These are phyloP conservation scores for Scelioninae gen. 2 DNA, from an alignment of 2,888 invertebrate species.

Conservation along the genomic window DNA sequence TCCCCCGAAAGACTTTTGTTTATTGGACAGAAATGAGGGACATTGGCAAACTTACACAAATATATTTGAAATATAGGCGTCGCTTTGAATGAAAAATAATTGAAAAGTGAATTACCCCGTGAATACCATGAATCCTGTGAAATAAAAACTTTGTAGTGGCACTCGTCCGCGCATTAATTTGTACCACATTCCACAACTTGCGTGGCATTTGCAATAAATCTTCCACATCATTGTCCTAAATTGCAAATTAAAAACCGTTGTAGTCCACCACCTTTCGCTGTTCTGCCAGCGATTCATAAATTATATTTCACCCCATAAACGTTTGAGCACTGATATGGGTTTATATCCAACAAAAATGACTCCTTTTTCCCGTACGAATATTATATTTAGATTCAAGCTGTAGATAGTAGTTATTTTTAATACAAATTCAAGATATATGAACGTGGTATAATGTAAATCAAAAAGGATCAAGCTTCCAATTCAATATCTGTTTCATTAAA, in stretches of 20 bases:
- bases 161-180: constrained; percentile 45
- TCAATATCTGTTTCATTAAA: too few species aligned
- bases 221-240: constrained; percentile 50
- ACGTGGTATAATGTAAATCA: too few species aligned
- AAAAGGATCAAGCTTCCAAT: too few species aligned
- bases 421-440: too few species aligned
- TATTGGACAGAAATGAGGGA: neutral
- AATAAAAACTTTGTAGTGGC: constrained; percentile 39
- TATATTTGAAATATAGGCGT: constrained; percentile 15
- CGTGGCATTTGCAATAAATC: constrained; percentile 51
- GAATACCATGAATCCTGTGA: constrained; percentile 32
- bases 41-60: constrained; percentile 12
- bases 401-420: too few species aligned
- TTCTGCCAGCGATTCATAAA: constrained; percentile 37
- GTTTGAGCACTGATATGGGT: constrained; percentile 22
- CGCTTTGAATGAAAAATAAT: constrained; percentile 29
- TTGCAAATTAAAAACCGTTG: constrained; percentile 53
- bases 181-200: constrained; percentile 44
- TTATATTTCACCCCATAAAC: constrained; percentile 35
- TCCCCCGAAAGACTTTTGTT: neutral
- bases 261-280: constrained; percentile 19
- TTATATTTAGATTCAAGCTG: too few species aligned
- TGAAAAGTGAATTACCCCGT: constrained; percentile 38
- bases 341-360: neutral
- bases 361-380: too few species aligned